Base-by-base conservation (phyloP, 1,140 invertebrate species). In the Diachasmimorpha longicaudata region DNA sequence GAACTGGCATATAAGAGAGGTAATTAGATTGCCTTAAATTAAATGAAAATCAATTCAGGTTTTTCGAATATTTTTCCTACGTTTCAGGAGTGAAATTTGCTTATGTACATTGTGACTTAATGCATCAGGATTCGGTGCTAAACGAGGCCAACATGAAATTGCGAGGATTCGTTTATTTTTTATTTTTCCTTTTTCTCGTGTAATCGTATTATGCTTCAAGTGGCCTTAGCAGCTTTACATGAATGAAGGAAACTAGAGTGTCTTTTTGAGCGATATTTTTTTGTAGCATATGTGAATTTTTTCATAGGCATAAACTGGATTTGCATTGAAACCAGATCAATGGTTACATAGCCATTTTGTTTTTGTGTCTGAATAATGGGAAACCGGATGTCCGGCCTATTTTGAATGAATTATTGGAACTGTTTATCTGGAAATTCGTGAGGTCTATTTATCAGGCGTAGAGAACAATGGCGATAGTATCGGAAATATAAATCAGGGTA, bases 171-270 rank as follows among this genome's bases (percentile, higher is more conserved):
- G 19, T 11, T 25, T 25, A 63, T 63, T 63, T 63, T 63, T 6
- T 6, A 63, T 63, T 63, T 63, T 11, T 25, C 5, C 13, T 63
- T 63, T 31, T 63, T 58, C 14, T 52, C 48, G 48, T 52, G 58
- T 63, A 63, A 63, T 63, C 58, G 14, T 63, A 23, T 63, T 63
- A 63, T 55, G 14, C 58, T 63, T 9, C 19, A 63, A 63, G 58
- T 63, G 58, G 58, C 58, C 58, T 63, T 63, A 63, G 58, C 58
- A 63, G 58, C 58, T 63, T 63, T 63, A 63, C 23, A 63, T 23
- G 31, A 25, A 19, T 16, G 48, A 14, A 52, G 16, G 16, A 52
- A 52, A 52, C 48, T 52, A 52, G 48, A 63, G 14, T 25, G 58
- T 63, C 58, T 63, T 63, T 63, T 63, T 23, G 23, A 63, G 31